Percentiles rank a stretch among this genome's conserved stretches.
Evolutionary conservation across 2,888 invertebrate species (phyloP).

Genomic region (Thecocarcelia acutangulata): DNA sequence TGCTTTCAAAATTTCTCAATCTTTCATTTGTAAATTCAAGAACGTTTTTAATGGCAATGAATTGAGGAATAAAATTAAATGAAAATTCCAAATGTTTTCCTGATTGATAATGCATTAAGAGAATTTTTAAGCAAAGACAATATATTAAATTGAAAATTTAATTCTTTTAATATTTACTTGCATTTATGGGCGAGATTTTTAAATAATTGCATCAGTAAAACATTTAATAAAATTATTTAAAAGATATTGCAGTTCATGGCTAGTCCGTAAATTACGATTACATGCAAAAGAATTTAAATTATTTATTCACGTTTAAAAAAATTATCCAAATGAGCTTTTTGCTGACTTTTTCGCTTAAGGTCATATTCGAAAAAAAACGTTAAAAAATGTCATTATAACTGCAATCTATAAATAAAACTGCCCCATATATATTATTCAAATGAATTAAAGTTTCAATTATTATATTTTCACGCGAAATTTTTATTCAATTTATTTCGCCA

Average conservation of each 20-base stretch:
- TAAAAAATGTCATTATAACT: no score
- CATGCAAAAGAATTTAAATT: background rate
- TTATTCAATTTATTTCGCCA: no score
- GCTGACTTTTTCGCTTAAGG: no score
- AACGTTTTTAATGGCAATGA: background rate
- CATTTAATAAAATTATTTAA: conserved; percentile 5
- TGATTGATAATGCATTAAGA: conserved; percentile 24
- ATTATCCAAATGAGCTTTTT: no score
- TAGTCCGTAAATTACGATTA: background rate
- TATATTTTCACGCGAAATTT: no score
- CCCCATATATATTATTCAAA: no score
- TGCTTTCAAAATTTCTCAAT: background rate
- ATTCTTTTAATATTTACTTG: background rate
- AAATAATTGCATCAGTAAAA: conserved; percentile 20
- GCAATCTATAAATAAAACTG: no score
- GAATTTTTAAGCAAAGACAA: no score
- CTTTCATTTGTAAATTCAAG: conserved; percentile 2
- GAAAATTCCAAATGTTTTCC: background rate
- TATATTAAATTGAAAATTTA: no score
- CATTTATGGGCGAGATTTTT: background rate
- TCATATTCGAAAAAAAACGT: no score
- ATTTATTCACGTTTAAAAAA: background rate
- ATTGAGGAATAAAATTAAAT: no score
- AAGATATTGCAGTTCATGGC: background rate
- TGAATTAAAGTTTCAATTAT: no score